Conservation (phyloP, 2,888 invertebrate species). For the Scaptomyza caliginosa region DNA sequence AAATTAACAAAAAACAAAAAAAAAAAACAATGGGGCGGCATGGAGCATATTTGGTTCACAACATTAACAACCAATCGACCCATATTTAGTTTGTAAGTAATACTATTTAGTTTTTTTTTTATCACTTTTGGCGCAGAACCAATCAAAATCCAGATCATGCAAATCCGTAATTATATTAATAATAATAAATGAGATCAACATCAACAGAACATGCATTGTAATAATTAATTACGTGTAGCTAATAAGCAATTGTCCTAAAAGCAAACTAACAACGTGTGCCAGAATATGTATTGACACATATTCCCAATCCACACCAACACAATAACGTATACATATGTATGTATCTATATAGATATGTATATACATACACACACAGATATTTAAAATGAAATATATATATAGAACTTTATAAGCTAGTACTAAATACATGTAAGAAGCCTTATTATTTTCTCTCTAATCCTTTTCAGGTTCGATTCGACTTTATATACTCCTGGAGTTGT, state of each 20-base stretch:
- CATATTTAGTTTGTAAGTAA: slow-evolving; percentile 26
- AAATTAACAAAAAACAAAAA: no score
- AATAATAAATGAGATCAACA: neutral
- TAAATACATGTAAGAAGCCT: slow-evolving; percentile 21
- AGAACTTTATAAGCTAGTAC: slow-evolving; percentile 9
- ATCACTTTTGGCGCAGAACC: neutral
- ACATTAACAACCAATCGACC: neutral
- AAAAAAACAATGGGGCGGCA: neutral
- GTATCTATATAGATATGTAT: slow-evolving; percentile 4
- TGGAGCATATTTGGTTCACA: neutral
- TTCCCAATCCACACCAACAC: neutral
- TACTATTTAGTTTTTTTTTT: slow-evolving; percentile 5
- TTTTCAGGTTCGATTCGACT: neutral
- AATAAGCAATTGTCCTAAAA: slow-evolving; percentile 18
- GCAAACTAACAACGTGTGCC: slow-evolving; percentile 13
- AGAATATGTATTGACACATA: neutral
- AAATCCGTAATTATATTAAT: neutral
- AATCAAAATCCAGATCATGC: neutral
- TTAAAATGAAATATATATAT: neutral
- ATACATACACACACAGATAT: slow-evolving; percentile 4
- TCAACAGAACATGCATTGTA: slow-evolving; percentile 29
- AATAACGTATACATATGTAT: slow-evolving; percentile 6
- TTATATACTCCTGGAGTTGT: no score
- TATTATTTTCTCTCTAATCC: neutral
- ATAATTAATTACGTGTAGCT: slow-evolving; percentile 19